Conservation (phyloP, 2,888 invertebrate species). For the Onthophagus sagittarius region DNA sequence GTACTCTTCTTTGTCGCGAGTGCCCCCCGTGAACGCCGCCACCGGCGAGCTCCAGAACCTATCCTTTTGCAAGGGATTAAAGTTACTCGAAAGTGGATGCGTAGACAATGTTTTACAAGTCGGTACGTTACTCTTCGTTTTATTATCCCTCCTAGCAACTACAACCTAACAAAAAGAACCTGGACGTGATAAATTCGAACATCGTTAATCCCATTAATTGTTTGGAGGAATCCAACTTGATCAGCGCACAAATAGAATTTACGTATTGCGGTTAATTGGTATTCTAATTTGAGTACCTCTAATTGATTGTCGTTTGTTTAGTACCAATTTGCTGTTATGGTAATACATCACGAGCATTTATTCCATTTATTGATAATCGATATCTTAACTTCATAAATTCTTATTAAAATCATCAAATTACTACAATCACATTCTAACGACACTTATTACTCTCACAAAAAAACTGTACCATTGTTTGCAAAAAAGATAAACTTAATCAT, state of each 20-base stretch:
- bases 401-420: not conserved
- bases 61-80: slow-evolving; percentile 82
- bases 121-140: slow-evolving; percentile 59
- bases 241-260: not conserved
- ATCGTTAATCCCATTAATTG: not conserved
- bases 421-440: no score
- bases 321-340: not conserved
- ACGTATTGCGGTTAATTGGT: not conserved
- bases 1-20: slow-evolving; percentile 74
- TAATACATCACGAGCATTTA: not conserved
- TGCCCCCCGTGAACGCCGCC: slow-evolving; percentile 47
- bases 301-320: not conserved
- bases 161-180: no score
- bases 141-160: not conserved
- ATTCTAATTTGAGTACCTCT: not conserved
- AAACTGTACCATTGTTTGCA: no score
- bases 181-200: no score
- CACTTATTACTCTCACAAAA: no score
- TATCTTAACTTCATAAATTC: not conserved
- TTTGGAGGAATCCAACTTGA: not conserved
- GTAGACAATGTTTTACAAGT: slow-evolving; percentile 86
- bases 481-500: no score
- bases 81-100: slow-evolving; percentile 75
- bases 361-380: not conserved
- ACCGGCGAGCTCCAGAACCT: slow-evolving; percentile 72